phyloP scores from a whole-genome alignment of 2,113 vertebrate genomes.

The Scomber scombrus region DNA sequence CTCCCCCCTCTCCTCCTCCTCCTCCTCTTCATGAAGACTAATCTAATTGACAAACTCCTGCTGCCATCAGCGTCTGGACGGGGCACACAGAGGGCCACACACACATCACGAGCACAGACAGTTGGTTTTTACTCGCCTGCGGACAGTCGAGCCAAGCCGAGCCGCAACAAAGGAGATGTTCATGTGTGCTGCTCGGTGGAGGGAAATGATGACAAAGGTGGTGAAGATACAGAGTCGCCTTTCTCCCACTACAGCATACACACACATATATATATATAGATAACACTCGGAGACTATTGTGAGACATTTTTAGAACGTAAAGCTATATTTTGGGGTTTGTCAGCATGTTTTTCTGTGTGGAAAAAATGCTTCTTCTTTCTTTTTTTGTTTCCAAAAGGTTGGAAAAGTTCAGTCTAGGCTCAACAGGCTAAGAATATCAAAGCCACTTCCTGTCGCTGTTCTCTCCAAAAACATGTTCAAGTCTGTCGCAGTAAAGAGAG shows the following conservation, averaged over 20 bases:
- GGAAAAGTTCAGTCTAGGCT: conserved; percentile 5
- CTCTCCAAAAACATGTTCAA: too few species aligned
- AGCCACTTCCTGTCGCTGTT: conserved; percentile 38
- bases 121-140: too few species aligned
- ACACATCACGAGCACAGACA: too few species aligned
- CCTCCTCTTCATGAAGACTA: conserved; percentile 35
- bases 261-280: too few species aligned
- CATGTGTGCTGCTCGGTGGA: too few species aligned
- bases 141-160: too few species aligned
- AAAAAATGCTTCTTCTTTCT: neutral
- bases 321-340: neutral
- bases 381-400: neutral
- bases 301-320: neutral
- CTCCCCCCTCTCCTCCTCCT: too few species aligned
- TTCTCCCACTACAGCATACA: neutral
- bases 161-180: too few species aligned
- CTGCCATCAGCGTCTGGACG: conserved; percentile 17
- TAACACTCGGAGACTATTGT: neutral
- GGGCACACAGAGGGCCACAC: too few species aligned
- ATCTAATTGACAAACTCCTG: conserved; percentile 40
- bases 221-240: neutral
- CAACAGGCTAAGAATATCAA: conserved; percentile 47
- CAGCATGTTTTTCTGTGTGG: conserved; percentile 16
- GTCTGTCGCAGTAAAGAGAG: neutral
- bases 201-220: neutral